Evolutionary conservation across 2,113 vertebrate genomes (phyloP).

Genomic region (Sorex araneus): DNA sequence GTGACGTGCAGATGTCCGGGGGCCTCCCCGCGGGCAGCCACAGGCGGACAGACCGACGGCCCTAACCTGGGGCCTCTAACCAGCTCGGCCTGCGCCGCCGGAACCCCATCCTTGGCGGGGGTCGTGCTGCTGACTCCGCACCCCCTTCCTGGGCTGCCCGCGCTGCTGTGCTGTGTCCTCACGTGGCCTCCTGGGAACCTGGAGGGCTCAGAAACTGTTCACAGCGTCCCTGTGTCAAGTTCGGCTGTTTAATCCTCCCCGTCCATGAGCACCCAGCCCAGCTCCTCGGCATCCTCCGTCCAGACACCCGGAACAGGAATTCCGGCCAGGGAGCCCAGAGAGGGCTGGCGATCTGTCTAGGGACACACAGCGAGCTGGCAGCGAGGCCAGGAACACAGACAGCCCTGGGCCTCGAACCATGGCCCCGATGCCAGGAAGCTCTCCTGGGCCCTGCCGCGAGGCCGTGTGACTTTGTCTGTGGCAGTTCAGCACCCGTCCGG

Average conservation of each 20-base stretch:
- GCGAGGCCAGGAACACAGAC: background rate
- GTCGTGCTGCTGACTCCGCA: too few species aligned
- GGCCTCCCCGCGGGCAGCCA: background rate
- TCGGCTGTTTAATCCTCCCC: slow-evolving; percentile 7
- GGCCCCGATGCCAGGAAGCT: background rate
- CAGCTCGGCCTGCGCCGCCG: too few species aligned
- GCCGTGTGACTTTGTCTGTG: too few species aligned
- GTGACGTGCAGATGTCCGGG: background rate
- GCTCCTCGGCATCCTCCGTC: background rate
- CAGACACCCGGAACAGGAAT: background rate
- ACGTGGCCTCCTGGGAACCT: background rate
- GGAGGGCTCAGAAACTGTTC: background rate
- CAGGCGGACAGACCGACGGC: background rate
- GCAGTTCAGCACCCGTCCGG: too few species aligned
- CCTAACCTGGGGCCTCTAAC: too few species aligned
- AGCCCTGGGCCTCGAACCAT: background rate
- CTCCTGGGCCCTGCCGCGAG: background rate
- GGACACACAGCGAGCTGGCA: background rate
- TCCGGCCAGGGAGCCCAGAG: background rate
- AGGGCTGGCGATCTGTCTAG: background rate
- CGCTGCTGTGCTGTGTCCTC: background rate
- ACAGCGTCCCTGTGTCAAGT: background rate
- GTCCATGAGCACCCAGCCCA: background rate
- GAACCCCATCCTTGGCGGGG: too few species aligned
- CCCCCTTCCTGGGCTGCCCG: too few species aligned